Percentiles rank a stretch among this genome's conserved stretches.
Conservation (phyloP, 2,113 vertebrate genomes). For the Peromyscus californicus region DNA sequence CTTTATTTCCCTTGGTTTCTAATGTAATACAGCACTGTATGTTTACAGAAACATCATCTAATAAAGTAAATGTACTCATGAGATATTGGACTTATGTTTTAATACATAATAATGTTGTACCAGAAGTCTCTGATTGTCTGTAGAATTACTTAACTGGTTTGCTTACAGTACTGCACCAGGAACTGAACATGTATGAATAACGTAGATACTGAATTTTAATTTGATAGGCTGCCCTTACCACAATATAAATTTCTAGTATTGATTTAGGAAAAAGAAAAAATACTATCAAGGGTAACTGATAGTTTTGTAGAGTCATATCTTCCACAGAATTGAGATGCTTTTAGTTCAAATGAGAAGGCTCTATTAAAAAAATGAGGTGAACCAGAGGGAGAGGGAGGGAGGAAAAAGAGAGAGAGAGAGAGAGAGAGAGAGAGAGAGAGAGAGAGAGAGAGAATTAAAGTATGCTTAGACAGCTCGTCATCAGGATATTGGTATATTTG, state of each 20-base stretch:
- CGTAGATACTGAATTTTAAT: not conserved
- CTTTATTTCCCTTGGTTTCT: not conserved
- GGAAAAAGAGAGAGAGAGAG: not conserved
- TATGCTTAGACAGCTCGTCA: not conserved
- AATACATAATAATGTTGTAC: not conserved
- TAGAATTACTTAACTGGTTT: not conserved
- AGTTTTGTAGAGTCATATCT: not conserved
- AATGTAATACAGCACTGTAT: not conserved
- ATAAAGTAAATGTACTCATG: not conserved
- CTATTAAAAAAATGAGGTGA: not conserved
- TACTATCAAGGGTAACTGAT: not conserved
- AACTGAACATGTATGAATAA: not conserved
- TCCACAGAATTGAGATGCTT: not conserved
- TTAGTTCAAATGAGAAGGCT: not conserved
- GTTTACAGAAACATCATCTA: constrained; percentile 18
- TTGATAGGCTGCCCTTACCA: not conserved
- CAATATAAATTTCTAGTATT: not conserved
- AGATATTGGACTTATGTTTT: not conserved
- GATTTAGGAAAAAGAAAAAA: not conserved
- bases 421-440: not conserved
- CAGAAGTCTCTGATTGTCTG: not conserved
- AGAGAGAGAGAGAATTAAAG: not conserved
- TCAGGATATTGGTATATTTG: not conserved
- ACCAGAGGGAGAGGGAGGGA: not conserved
- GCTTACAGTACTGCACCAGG: not conserved